A percentile compares a stretch with the other conserved stretches of the same genome.
Conservation (phyloP, 2,113 vertebrate genomes). For the Lasiurus cinereus region DNA sequence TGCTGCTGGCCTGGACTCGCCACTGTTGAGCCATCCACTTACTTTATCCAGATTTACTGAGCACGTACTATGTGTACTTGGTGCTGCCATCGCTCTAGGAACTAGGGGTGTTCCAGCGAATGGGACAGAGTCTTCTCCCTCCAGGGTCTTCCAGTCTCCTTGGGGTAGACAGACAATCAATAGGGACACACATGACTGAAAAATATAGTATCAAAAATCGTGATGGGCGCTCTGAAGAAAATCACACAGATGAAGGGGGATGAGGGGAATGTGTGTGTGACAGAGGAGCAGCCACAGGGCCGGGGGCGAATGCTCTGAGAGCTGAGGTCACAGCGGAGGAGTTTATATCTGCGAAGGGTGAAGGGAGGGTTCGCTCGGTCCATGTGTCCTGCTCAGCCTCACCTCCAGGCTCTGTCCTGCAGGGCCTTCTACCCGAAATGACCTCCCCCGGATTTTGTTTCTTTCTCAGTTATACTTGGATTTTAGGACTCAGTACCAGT, state of each 20-base stretch:
- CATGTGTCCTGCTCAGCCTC: fast-evolving
- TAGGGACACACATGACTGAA: not conserved
- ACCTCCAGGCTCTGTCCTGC: not conserved
- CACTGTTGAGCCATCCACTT: not conserved
- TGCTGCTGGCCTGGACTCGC: not conserved
- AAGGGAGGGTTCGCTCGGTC: too few relatives aligned
- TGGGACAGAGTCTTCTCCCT: not conserved
- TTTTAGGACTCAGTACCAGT: not conserved
- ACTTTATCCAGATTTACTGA: not conserved
- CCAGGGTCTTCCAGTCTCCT: not conserved
- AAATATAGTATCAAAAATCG: fast-evolving
- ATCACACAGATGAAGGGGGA: not conserved
- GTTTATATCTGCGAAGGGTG: fast-evolving
- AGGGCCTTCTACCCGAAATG: not conserved
- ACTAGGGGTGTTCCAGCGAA: not conserved
- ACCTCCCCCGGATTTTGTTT: not conserved
- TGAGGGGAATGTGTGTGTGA: not conserved
- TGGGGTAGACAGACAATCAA: not conserved
- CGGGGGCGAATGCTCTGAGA: not conserved
- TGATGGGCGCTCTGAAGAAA: not conserved
- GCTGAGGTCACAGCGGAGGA: not conserved
- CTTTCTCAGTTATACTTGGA: not conserved
- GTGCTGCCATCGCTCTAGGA: not conserved
- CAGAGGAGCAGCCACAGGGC: not conserved
- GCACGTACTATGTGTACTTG: not conserved